These are phyloP conservation scores for Sphaerodactylus townsendi DNA, from an alignment of 2,113 vertebrate genomes.

Conservation along the genomic window DNA sequence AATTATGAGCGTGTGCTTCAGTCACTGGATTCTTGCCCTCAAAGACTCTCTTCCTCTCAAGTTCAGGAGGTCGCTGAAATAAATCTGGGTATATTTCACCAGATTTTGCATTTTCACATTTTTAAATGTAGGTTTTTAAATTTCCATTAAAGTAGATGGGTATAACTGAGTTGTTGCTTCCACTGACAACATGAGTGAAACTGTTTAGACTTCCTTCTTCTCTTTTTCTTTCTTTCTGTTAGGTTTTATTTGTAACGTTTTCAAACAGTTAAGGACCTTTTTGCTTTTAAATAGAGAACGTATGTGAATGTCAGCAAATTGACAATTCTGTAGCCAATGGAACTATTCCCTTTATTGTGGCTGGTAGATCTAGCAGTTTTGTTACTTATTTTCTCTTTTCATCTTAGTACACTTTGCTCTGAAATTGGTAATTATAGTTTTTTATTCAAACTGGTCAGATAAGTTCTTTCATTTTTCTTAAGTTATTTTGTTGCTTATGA, in stretches of 20 bases:
- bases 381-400: background rate
- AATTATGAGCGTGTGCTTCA: background rate
- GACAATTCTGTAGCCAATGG: conserved; percentile 36
- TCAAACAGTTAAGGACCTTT: conserved; percentile 40
- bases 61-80: conserved; percentile 10
- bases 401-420: conserved; percentile 1
- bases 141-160: background rate
- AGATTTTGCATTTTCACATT: background rate
- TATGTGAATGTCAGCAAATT: conserved; percentile 23
- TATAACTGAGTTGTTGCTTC: background rate
- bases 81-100: conserved; percentile 30
- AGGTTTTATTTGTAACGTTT: conserved; percentile 17
- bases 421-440: background rate
- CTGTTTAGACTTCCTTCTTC: conserved; percentile 14
- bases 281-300: conserved; percentile 11
- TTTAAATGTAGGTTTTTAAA: background rate
- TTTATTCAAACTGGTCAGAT: background rate
- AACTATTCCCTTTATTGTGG: conserved; percentile 37
- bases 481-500: conserved; percentile 10
- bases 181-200: conserved; percentile 25
- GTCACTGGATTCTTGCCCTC: conserved; percentile 36
- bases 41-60: conserved; percentile 11
- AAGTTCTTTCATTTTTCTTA: background rate
- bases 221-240: conserved; percentile 5
- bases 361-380: conserved; percentile 23